A percentile compares a stretch with the other conserved stretches of the same genome.
phyloP scores from a whole-genome alignment of 2,113 vertebrate genomes.

The Megalops atlanticus region DNA sequence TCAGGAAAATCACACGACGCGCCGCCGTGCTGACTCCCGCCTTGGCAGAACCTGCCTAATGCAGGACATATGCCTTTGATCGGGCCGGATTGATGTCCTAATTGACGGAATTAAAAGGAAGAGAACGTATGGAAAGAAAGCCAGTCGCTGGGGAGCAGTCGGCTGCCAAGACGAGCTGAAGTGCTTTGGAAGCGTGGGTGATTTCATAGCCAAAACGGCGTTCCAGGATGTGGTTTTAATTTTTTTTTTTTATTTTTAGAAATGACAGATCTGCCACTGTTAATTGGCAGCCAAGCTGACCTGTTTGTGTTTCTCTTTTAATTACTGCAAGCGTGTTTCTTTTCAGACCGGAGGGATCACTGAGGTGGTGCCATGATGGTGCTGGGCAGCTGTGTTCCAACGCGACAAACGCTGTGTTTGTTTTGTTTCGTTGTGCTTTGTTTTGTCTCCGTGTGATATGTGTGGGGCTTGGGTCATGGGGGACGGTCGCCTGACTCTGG shows the following conservation, averaged over 20 bases:
- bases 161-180: conserved; percentile 1
- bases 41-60: background rate
- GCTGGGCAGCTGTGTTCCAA: background rate
- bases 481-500: conserved; percentile 42
- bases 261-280: background rate
- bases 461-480: conserved; percentile 14
- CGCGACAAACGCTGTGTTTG: background rate
- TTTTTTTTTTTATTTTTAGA: background rate
- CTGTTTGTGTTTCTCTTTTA: background rate
- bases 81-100: conserved; percentile 18
- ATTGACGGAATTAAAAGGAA: conserved; percentile 24
- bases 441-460: background rate
- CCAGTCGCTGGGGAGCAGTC: conserved; percentile 1
- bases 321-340: background rate
- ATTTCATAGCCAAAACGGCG: background rate
- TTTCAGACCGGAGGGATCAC: background rate
- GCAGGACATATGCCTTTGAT: conserved; percentile 9
- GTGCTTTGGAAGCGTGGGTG: background rate
- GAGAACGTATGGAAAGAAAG: background rate
- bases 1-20: background rate
- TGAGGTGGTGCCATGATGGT: background rate
- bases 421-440: background rate
- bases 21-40: background rate
- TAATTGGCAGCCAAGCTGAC: background rate
- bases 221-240: background rate